Evolutionary conservation across 1,140 invertebrate genomes (phyloP), one percentile per base, ranked within the genome.

Genomic region (Sycophila sp.): DNA sequence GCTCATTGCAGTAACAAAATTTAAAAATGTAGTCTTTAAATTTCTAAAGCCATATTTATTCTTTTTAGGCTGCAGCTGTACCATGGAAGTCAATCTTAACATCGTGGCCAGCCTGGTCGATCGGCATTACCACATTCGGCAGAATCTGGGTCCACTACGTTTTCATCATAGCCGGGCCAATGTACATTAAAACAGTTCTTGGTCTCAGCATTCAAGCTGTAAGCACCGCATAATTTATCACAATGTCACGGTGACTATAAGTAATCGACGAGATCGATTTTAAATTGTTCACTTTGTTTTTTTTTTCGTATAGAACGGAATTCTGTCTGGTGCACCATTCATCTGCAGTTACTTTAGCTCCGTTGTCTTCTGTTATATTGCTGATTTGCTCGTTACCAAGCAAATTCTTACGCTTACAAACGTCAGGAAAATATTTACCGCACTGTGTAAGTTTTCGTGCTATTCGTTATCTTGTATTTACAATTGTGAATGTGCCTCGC

Each of bases 31-130:
- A n/a, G n/a, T n/a, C n/a, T n/a, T n/a, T n/a, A n/a, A n/a, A n/a
- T n/a, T n/a, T n/a, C 42, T 2, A 19, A 22, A 2, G 42, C 2
- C 17, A 2, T 2, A 4, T 47, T 6, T 1, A 10, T 22, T 6
- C 10, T 59, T 32, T 53, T 4, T 32, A 87, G 87, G 78, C 78
- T 63, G 75, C 87, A 76, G 76, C 80, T 38, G 90, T 92, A 13
- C 94, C 95, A 11, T 96, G 94, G 94, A 85, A 83, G 49, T 81
- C 88, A 5, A 94, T 97, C 51, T 84, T 96, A 11, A 92, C 84
- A 7, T 96, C 94, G 0, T 78, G 88, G 67, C 92, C 94, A 10
- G 92, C 94, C 4, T 96, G 93, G 94, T 91, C 94, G 0, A 93
- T 96, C 75, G 90, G 88, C 7, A 88, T 92, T 36, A 92, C 91